Conservation (phyloP, 2,113 vertebrate genomes). For the Leptobrachium ailaonicum region DNA sequence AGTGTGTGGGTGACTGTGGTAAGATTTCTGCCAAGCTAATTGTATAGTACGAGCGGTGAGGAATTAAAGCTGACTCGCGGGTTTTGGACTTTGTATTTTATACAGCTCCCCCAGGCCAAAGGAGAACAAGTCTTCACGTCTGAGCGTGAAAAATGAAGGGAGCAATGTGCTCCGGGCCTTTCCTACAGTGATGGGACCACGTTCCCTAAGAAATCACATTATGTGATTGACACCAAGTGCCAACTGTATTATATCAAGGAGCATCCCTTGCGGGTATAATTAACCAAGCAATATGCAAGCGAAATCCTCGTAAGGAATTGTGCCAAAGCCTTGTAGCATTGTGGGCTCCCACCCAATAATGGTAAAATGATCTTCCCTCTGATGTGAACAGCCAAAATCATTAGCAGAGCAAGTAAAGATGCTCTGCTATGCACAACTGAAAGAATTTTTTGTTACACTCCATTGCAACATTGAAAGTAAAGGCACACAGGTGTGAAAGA, state of each 20-base stretch:
- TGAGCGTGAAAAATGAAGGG: conserved; percentile 20
- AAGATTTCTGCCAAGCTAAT: neutral
- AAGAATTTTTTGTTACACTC: no score
- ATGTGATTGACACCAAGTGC: conserved; percentile 39
- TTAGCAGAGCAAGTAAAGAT: neutral
- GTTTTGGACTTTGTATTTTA: neutral
- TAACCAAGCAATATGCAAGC: conserved; percentile 15
- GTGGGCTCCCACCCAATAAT: neutral
- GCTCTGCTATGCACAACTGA: neutral
- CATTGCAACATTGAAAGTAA: no score
- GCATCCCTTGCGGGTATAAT: conserved; percentile 23
- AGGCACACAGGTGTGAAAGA: no score
- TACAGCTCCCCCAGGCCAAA: neutral
- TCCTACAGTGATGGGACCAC: neutral
- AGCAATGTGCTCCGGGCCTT: conserved; percentile 14
- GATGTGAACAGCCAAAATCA: conserved; percentile 8
- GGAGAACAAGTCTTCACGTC: neutral
- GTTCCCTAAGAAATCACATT: conserved; percentile 29
- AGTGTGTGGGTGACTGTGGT: neutral
- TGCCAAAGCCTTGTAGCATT: neutral
- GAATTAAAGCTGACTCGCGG: neutral
- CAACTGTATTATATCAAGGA: conserved; percentile 26
- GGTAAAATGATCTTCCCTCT: neutral
- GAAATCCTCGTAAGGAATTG: neutral
- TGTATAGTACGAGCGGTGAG: neutral